phyloP scores from a whole-genome alignment of 2,888 invertebrate species.

The Cryptus armator region DNA sequence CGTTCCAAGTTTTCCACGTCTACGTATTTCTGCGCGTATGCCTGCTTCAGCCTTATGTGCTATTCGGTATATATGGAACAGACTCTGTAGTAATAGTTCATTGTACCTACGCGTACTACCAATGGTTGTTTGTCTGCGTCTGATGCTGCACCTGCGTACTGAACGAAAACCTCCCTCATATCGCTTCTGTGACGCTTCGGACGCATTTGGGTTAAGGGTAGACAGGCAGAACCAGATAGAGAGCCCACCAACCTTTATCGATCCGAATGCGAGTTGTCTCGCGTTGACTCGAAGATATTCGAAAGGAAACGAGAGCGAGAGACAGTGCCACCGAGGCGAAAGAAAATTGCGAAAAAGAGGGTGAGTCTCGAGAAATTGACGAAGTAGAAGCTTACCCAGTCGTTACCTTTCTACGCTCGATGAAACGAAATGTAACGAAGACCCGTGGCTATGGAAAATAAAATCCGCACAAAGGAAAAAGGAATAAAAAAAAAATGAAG shows the following conservation, averaged over 20 bases:
- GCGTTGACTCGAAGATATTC: conserved; percentile 63
- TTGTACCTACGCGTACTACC: conserved; percentile 14
- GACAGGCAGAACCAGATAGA: conserved; percentile 63
- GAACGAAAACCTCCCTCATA: conserved; percentile 65
- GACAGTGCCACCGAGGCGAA: conserved; percentile 39
- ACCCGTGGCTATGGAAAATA: background rate
- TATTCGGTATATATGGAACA: background rate
- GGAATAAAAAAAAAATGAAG: background rate
- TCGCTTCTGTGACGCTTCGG: conserved; percentile 69
- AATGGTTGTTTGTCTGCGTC: conserved; percentile 61
- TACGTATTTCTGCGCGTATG: background rate
- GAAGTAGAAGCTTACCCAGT: background rate
- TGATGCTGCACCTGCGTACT: conserved; percentile 69
- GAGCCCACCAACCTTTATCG: conserved; percentile 71
- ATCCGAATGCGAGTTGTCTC: conserved; percentile 65
- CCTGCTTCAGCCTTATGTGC: background rate
- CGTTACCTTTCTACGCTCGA: conserved; percentile 17
- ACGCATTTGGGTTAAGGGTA: conserved; percentile 74
- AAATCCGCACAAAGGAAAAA: background rate
- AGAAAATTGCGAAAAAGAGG: conserved; percentile 57
- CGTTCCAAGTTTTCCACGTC: conserved; percentile 30
- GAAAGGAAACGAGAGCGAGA: conserved; percentile 47
- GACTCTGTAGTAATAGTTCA: background rate
- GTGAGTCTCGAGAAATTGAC: conserved; percentile 37
- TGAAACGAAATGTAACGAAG: conserved; percentile 6